Evolutionary conservation across 92 coral and sea anemone genomes (phyloP).

Genomic region (Palythoa heliodiscus): DNA sequence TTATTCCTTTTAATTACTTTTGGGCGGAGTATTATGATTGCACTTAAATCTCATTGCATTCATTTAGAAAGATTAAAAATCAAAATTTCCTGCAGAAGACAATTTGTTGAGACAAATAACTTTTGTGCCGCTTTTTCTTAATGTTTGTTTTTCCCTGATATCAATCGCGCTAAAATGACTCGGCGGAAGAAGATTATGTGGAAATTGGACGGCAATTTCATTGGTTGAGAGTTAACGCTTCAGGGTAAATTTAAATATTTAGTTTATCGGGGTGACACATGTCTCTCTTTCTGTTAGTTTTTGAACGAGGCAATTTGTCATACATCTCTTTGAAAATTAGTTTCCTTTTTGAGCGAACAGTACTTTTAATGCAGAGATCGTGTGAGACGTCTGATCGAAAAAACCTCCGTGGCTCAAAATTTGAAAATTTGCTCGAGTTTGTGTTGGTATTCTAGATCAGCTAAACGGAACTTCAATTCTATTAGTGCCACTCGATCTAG

Average conservation of each 20-base stretch:
- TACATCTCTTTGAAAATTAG: constrained; percentile 16
- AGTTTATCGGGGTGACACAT: neutral
- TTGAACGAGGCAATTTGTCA: constrained; percentile 10
- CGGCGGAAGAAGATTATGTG: neutral
- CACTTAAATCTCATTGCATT: neutral
- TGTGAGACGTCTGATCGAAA: neutral
- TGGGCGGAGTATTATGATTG: neutral
- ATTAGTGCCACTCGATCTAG: neutral
- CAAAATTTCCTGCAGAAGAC: neutral
- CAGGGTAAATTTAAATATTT: constrained; percentile 20
- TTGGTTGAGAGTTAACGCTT: neutral
- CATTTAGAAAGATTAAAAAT: neutral
- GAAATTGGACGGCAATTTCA: constrained; percentile 5
- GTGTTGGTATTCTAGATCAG: neutral
- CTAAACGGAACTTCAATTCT: neutral
- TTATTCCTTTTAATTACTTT: neutral
- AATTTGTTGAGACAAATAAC: neutral
- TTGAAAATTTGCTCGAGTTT: too few species aligned
- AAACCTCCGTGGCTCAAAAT: neutral
- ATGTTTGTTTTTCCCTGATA: constrained; percentile 11
- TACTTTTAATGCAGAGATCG: neutral
- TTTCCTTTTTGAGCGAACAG: constrained; percentile 3
- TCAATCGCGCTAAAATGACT: constrained; percentile 16
- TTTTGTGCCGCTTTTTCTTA: neutral
- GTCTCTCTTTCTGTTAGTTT: constrained; percentile 11